Evolutionary conservation across 2,797 vertebrate species (phyloP), one percentile per base, ranked within the genome.

Genomic region (Tragopan temminckii): DNA sequence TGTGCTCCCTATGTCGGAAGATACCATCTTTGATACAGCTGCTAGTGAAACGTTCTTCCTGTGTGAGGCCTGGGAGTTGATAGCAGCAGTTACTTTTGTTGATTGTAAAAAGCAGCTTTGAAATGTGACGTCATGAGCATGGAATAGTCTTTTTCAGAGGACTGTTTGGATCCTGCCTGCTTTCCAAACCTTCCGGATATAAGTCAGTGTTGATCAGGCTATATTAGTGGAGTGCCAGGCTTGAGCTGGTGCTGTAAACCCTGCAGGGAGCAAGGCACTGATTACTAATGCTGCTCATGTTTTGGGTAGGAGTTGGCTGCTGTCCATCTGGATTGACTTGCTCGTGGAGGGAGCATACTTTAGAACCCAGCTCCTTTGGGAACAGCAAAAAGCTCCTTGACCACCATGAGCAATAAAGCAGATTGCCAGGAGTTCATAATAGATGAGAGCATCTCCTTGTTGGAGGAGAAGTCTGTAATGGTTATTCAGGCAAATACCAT

Each of bases 261-360:
- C 84, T 27, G 0, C 43, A 61, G 68, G 79, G 79, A 94, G 61
- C 5, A 4, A 64, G 71, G n/a, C 57, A 42, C 38, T 78, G 61
- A 71, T 89, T 96, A 87, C 53, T 89, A 74, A 92, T 89, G 92
- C 90, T 87, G 2, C 87, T 96, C 79, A 90, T 90, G 84, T 89
- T 93, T 94, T 75, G 84, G 45, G 25, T 85, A 17, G 45, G 76
- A 89, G 58, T 77, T 94, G 92, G 87, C 95, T 80, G 72, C 55
- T 50, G 66, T 93, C 94, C 96, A 85, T 80, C 79, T 93, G 88
- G 62, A 66, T 79, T 71, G 78, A 48, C 53, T 92, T 80, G 64
- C 61, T 82, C 0, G 0, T 78, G 62, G 68, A 89, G 48, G 59
- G 79, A 82, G 53, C 2, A 1, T 62, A 46, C 69, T 85, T 94